These are phyloP conservation scores for Capitella teleta DNA, from an alignment of 1,140 invertebrate genomes.

Conservation along the genomic window DNA sequence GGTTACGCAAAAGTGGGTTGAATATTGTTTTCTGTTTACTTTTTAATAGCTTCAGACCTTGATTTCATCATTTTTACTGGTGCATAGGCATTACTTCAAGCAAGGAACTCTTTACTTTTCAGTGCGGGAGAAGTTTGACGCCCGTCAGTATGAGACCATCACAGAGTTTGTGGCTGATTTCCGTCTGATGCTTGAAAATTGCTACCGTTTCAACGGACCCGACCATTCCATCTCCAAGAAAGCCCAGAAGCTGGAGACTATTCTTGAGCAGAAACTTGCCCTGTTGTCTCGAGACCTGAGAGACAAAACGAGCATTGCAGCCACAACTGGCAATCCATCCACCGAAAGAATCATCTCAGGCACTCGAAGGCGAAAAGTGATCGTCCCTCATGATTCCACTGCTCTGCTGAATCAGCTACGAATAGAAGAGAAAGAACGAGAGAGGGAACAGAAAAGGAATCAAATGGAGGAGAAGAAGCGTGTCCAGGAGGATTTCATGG, in stretches of 20 bases:
- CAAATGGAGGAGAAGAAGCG: constrained; percentile 31
- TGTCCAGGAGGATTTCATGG: constrained; percentile 30
- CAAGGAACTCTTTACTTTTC: constrained; percentile 14
- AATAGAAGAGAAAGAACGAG: constrained; percentile 27
- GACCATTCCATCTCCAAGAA: constrained; percentile 43
- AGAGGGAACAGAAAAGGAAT: constrained; percentile 29
- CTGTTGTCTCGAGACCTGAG: constrained; percentile 40
- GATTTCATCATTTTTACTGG: neutral
- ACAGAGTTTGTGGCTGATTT: constrained; percentile 45
- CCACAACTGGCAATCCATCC: constrained; percentile 24
- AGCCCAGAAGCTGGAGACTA: constrained; percentile 43
- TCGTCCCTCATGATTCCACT: constrained; percentile 24
- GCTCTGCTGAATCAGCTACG: constrained; percentile 36
- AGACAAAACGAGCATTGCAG: constrained; percentile 33
- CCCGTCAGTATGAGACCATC: constrained; percentile 37
- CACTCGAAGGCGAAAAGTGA: constrained; percentile 13
- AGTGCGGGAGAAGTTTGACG: constrained; percentile 44
- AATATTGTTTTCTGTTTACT: constrained; percentile 2
- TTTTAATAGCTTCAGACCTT: neutral
- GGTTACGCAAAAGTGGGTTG: constrained; percentile 39
- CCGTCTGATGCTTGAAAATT: constrained; percentile 46
- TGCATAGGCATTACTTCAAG: neutral
- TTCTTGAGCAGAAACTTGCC: constrained; percentile 45
- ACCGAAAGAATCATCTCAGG: constrained; percentile 4
- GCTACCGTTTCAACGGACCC: constrained; percentile 46